Percentiles rank a stretch among this genome's conserved stretches.
These are phyloP conservation scores for Procavia capensis DNA, from an alignment of 2,113 vertebrate species.

Conservation along the genomic window DNA sequence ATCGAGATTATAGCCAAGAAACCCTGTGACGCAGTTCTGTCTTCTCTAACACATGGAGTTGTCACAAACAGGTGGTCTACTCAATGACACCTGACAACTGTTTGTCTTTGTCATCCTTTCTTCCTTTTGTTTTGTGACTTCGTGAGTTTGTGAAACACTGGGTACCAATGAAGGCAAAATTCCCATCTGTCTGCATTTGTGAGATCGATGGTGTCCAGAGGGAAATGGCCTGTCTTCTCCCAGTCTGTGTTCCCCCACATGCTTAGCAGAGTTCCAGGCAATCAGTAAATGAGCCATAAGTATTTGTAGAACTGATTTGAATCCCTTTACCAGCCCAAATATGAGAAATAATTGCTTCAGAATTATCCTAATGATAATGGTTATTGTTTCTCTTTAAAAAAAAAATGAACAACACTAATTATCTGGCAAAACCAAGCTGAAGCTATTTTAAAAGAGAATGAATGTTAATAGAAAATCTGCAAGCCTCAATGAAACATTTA, in stretches of 20 bases:
- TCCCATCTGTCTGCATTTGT: not conserved
- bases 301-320: slow-evolving; percentile 64
- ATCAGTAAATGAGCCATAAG: slow-evolving; percentile 71
- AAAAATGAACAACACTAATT: slow-evolving; percentile 51
- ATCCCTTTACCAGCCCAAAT: slow-evolving; percentile 65
- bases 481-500: slow-evolving; percentile 39
- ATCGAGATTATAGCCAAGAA: not conserved
- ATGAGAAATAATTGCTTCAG: slow-evolving; percentile 63
- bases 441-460: slow-evolving; percentile 60
- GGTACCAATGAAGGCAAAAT: not conserved
- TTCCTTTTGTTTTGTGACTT: not conserved
- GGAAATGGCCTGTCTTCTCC: not conserved
- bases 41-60: not conserved
- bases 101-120: too few species aligned
- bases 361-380: slow-evolving; percentile 70
- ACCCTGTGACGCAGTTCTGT: not conserved
- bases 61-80: not conserved
- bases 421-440: slow-evolving; percentile 55
- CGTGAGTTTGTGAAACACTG: slow-evolving; percentile 24
- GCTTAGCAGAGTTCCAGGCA: slow-evolving; percentile 54
- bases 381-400: slow-evolving; percentile 66
- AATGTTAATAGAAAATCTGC: slow-evolving; percentile 70
- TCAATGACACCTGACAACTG: not conserved
- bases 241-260: not conserved
- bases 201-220: not conserved